Evolutionary conservation across 2,888 invertebrate species (phyloP).

Genomic region (Eugnorisma glareosa): DNA sequence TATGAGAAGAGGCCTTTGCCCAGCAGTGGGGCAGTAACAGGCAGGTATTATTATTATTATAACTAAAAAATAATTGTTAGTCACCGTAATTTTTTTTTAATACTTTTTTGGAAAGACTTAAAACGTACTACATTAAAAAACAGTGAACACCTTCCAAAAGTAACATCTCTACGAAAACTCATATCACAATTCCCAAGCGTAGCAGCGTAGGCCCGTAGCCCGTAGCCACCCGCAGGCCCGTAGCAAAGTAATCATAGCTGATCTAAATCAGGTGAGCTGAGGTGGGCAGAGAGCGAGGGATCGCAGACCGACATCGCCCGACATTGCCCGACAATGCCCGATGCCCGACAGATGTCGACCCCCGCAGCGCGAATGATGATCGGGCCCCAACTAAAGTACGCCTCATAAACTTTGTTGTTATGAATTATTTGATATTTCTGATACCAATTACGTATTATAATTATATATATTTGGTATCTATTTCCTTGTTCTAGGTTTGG

Average conservation of each 20-base stretch:
- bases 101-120: neutral
- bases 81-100: neutral
- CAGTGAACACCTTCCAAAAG: neutral
- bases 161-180: constrained; percentile 17
- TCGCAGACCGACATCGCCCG: constrained; percentile 70
- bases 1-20: neutral
- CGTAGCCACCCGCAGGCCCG: constrained; percentile 38
- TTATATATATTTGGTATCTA: constrained; percentile 37
- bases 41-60: neutral
- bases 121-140: neutral
- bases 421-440: constrained; percentile 73
- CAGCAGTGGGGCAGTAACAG: neutral
- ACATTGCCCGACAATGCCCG: constrained; percentile 59
- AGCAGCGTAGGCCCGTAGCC: constrained; percentile 38
- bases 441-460: constrained; percentile 61
- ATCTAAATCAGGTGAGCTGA: constrained; percentile 67
- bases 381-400: constrained; percentile 72
- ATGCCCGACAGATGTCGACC: constrained; percentile 86
- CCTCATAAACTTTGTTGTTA: constrained; percentile 78
- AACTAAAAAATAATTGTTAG: neutral
- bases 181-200: constrained; percentile 52
- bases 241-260: constrained; percentile 60
- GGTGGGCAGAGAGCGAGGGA: constrained; percentile 69
- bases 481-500: constrained; percentile 16
- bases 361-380: constrained; percentile 86